Evolutionary conservation across 2,888 invertebrate genomes (phyloP), one percentile per base, ranked within the genome.

Genomic region (Dryomyza anilis): DNA sequence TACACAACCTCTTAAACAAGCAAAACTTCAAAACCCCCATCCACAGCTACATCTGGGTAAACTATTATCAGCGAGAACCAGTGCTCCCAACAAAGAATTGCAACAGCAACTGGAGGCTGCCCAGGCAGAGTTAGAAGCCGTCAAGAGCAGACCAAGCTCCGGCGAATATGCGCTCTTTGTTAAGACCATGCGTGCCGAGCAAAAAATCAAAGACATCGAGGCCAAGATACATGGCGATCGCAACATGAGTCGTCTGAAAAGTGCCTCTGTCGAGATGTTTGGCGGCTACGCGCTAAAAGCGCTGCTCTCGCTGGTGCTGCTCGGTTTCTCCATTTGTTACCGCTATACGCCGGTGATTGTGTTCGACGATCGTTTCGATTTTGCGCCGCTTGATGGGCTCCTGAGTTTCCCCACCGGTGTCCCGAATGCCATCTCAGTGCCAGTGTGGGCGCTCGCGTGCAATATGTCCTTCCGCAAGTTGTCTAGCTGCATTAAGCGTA

Each of bases 381-480:
- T 86, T 64, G 77, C 74, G 48, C 86, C 86, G 3, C 82, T 86
- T 65, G 78, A 78, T n/a, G 79, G 78, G 4, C 65, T 86, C 5
- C 81, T 86, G 21, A 83, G 84, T 2, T 86, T 84, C 76, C 86
- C 86, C 12, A 85, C 85, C 58, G 83, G 82, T 8, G 71, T 82
- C n/a, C 71, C 74, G 1, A 85, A 85, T 73, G 81, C 82, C 2
- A 81, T 86, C 46, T 86, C 86, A 0, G 84, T 85, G 62, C 86
- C 86, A 60, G 82, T 84, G 66, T 86, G 86, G 86, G 80, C 85
- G 1, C 78, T 86, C 64, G 84, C 85, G 12, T 85, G 84, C 73
- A 84, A 85, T 71, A 79, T 84, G 46, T 81, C 84, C 3, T 81
- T 84, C 64, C 77, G 81, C 64, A 69, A 77, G 48, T 61, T 82